Evolutionary conservation across 2,888 invertebrate genomes (phyloP).

Genomic region (Tuta absoluta): DNA sequence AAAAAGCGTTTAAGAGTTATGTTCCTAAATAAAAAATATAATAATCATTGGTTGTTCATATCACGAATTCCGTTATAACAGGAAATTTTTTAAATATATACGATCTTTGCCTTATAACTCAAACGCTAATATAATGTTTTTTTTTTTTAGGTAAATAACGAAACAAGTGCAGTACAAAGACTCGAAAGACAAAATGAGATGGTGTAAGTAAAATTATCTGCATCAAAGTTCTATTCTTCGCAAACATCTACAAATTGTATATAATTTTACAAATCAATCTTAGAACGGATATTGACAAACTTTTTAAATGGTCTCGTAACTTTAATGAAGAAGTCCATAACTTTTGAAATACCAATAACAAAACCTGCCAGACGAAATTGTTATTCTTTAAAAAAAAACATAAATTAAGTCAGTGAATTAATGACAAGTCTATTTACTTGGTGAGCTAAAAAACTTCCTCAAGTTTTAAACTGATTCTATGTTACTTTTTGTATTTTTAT

Average conservation of each 20-base stretch:
- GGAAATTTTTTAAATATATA: no score
- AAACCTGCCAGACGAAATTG: slow-evolving; percentile 15
- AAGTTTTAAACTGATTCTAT: slow-evolving; percentile 51
- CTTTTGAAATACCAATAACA: slow-evolving; percentile 15
- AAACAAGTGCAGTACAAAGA: not conserved
- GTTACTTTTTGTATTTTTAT: slow-evolving; percentile 27
- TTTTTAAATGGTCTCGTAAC: slow-evolving; percentile 35
- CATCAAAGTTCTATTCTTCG: no score
- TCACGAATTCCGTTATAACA: no score
- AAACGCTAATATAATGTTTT: not conserved
- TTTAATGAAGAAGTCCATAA: not conserved
- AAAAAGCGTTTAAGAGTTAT: not conserved
- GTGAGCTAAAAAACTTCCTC: slow-evolving; percentile 42
- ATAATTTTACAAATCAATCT: not conserved
- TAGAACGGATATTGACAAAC: not conserved
- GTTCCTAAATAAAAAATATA: no score
- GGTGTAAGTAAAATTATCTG: not conserved
- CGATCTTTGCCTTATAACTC: not conserved
- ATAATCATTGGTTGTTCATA: no score
- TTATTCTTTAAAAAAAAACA: slow-evolving; percentile 12
- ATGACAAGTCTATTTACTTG: slow-evolving; percentile 51
- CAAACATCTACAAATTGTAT: not conserved
- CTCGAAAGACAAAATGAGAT: not conserved
- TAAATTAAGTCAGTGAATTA: slow-evolving; percentile 47
- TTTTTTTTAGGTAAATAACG: not conserved